Evolutionary conservation across 2,797 vertebrate species (phyloP).

Genomic region (Semaprochilodus insignis): DNA sequence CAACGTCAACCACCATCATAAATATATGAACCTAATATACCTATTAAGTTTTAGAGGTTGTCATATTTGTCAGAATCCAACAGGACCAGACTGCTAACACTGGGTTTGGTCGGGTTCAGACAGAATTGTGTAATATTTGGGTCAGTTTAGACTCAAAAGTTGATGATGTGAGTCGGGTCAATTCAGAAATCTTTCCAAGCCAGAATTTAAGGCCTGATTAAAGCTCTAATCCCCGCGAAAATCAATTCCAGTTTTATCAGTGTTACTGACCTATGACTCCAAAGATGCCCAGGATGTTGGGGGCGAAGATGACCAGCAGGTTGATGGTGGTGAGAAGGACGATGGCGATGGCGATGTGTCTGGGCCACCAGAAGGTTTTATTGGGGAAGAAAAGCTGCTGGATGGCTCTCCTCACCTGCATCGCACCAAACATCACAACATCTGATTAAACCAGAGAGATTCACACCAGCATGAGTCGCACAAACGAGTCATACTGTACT

Average conservation of each 20-base stretch:
- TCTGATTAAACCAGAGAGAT: not conserved
- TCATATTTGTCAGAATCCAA: too few relatives aligned
- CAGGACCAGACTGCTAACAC: too few relatives aligned
- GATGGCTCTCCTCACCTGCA: constrained; percentile 92
- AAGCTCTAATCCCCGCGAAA: not conserved
- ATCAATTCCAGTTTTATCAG: not conserved
- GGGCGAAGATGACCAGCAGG: constrained; percentile 95
- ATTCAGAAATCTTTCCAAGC: too few relatives aligned
- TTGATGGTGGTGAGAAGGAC: constrained; percentile 89
- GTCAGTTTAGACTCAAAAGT: too few relatives aligned
- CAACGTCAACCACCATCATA: too few relatives aligned
- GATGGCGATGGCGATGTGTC: constrained; percentile 86
- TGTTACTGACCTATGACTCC: constrained; percentile 89
- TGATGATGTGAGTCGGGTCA: too few relatives aligned
- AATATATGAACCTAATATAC: too few relatives aligned
- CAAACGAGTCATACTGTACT: too few relatives aligned
- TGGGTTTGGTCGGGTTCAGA: too few relatives aligned
- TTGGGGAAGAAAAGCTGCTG: constrained; percentile 95
- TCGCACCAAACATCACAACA: not conserved
- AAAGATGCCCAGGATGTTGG: constrained; percentile 96
- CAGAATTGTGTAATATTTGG: too few relatives aligned
- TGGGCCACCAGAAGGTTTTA: constrained; percentile 93
- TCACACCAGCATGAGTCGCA: not conserved
- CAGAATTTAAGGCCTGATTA: too few relatives aligned
- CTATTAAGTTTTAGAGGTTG: too few relatives aligned